These are phyloP conservation scores for Cosmorhoe ocellata DNA, from an alignment of 2,888 invertebrate genomes.

Conservation along the genomic window DNA sequence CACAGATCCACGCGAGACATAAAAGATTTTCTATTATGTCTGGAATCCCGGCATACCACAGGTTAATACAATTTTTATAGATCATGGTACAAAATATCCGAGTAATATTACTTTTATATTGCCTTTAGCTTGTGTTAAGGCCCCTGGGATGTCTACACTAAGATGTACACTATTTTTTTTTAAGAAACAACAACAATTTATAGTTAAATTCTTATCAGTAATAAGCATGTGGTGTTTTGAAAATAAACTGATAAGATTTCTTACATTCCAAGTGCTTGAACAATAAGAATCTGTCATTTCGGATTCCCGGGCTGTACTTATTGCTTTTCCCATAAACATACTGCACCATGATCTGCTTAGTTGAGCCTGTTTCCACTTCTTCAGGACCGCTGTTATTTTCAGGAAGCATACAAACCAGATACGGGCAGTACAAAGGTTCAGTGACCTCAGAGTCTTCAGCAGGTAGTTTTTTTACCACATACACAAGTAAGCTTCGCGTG, in stretches of 20 bases:
- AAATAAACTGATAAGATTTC: conserved; percentile 41
- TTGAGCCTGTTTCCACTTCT: conserved; percentile 78
- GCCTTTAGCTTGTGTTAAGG: too few species aligned
- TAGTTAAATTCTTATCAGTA: background rate
- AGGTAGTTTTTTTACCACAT: conserved; percentile 83
- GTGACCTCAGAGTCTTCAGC: conserved; percentile 51
- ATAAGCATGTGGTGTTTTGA: background rate
- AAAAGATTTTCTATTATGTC: too few species aligned
- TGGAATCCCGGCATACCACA: too few species aligned
- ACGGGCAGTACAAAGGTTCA: conserved; percentile 83
- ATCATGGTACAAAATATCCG: too few species aligned
- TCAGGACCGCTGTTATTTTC: conserved; percentile 59
- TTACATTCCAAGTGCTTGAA: conserved; percentile 91
- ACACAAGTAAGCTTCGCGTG: conserved; percentile 85
- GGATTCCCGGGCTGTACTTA: conserved; percentile 74
- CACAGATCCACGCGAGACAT: too few species aligned
- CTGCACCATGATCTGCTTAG: conserved; percentile 90
- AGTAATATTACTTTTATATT: too few species aligned
- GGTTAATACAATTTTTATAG: too few species aligned
- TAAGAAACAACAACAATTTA: too few species aligned
- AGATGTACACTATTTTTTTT: too few species aligned
- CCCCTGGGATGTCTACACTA: too few species aligned
- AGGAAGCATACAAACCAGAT: conserved; percentile 82
- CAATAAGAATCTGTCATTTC: conserved; percentile 86
- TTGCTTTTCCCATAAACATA: conserved; percentile 86